Percentiles rank a stretch among this genome's conserved stretches.
Evolutionary conservation across 2,113 vertebrate species (phyloP).

Genomic region (Plectropomus leopardus): DNA sequence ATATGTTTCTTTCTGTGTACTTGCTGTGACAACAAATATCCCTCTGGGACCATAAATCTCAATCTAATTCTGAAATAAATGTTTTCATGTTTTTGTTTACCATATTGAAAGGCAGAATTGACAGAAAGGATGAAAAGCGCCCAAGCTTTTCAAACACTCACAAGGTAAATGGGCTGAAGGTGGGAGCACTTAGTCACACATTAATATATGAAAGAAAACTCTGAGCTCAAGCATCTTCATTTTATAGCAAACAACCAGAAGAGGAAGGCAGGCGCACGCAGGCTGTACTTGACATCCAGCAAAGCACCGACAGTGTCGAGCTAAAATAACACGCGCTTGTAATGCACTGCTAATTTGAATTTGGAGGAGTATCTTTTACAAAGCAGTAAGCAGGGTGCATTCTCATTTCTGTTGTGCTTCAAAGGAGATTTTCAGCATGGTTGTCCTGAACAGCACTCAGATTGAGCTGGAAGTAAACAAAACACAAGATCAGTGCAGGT

Average conservation of each 20-base stretch:
- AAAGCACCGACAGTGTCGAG: neutral
- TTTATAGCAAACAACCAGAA: slow-evolving; percentile 5
- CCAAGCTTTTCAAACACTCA: slow-evolving; percentile 6
- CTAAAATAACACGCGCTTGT: neutral
- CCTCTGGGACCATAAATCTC: too few species aligned
- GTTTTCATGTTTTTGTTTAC: neutral
- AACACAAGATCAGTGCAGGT: slow-evolving; percentile 11
- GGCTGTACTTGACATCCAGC: slow-evolving; percentile 4
- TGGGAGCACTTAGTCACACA: slow-evolving; percentile 18
- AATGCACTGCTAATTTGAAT: slow-evolving; percentile 36
- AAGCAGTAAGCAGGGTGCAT: neutral
- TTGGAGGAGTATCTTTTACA: neutral
- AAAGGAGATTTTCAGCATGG: slow-evolving; percentile 13
- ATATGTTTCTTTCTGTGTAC: too few species aligned
- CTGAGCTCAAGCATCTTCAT: neutral
- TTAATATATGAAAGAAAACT: slow-evolving; percentile 17
- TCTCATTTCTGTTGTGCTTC: slow-evolving; percentile 2
- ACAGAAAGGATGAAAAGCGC: slow-evolving; percentile 21
- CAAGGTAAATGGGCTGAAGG: slow-evolving; percentile 14
- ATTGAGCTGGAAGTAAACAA: slow-evolving; percentile 11
- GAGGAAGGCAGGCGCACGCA: neutral
- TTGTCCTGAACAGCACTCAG: slow-evolving; percentile 10
- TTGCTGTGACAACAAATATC: too few species aligned
- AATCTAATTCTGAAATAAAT: neutral
- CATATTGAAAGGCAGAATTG: slow-evolving; percentile 12